Conservation (phyloP, 2,888 invertebrate species). For the Blomia tropicalis region DNA sequence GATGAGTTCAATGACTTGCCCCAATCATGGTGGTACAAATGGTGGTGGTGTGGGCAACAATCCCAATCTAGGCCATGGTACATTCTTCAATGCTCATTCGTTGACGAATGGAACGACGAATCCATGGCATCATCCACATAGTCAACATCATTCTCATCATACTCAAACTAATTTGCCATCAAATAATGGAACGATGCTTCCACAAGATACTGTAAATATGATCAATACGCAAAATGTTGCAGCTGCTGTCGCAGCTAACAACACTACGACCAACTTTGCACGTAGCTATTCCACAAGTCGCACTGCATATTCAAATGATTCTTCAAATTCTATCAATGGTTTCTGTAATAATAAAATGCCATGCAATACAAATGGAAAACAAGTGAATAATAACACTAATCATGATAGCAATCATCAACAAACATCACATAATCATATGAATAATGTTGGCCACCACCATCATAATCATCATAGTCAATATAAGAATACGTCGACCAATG, state of each 20-base stretch:
- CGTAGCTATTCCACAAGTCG: background rate
- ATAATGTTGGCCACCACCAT: background rate
- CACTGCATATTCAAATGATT: background rate
- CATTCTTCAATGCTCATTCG: slow-evolving; percentile 18
- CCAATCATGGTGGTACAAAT: background rate
- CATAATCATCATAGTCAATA: background rate
- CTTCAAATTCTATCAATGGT: slow-evolving; percentile 1
- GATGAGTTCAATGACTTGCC: slow-evolving; percentile 5
- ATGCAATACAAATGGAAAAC: too few relatives aligned
- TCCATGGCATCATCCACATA: slow-evolving; percentile 16
- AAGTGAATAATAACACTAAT: slow-evolving; percentile 11
- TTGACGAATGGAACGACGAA: background rate
- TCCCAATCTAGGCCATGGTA: slow-evolving; percentile 12
- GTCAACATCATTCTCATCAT: too few relatives aligned
- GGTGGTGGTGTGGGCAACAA: too few relatives aligned
- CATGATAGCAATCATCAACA: slow-evolving; percentile 9
- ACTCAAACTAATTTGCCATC: slow-evolving; percentile 8
- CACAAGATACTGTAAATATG: slow-evolving; percentile 27
- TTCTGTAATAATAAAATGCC: background rate
- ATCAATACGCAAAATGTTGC: background rate
- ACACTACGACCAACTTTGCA: background rate
- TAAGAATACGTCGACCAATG: background rate
- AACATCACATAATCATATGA: slow-evolving; percentile 14
- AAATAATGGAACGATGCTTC: slow-evolving; percentile 28
- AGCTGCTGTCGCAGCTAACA: background rate